Evolutionary conservation across 1,140 invertebrate species (phyloP).

Genomic region (Olivierus martensii): DNA sequence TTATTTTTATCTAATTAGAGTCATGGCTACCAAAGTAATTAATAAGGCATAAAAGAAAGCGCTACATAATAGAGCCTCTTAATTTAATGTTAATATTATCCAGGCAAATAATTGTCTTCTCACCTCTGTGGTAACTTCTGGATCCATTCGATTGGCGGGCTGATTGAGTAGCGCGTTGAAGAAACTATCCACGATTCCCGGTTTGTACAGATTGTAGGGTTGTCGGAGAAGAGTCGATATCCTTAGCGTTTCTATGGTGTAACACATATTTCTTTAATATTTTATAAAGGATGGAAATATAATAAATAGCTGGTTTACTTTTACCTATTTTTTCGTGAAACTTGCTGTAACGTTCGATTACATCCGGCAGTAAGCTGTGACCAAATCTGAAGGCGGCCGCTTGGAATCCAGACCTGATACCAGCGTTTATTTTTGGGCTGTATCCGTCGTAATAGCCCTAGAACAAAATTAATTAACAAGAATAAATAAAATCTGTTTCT

Average conservation of each 20-base stretch:
- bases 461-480: not conserved
- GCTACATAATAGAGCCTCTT: no score
- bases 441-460: constrained; percentile 43
- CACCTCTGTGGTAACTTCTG: constrained; percentile 73
- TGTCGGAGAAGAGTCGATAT: constrained; percentile 71
- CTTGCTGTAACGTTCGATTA: constrained; percentile 81
- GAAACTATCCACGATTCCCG: constrained; percentile 79
- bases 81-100: no score
- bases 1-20: no score
- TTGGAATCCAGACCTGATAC: constrained; percentile 71
- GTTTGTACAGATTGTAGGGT: constrained; percentile 77
- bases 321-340: constrained; percentile 66
- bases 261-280: no score
- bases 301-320: no score
- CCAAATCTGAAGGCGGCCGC: constrained; percentile 81
- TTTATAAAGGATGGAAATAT: no score
- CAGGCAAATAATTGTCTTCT: constrained; percentile 2
- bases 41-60: no score
- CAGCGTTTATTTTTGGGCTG: constrained; percentile 65
- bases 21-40: no score
- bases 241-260: constrained; percentile 54
- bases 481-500: no score
- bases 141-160: constrained; percentile 87
- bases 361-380: constrained; percentile 72
- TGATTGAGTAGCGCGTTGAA: constrained; percentile 85